Conservation (phyloP, 2,113 vertebrate species). For the Nesospiza acunhae region DNA sequence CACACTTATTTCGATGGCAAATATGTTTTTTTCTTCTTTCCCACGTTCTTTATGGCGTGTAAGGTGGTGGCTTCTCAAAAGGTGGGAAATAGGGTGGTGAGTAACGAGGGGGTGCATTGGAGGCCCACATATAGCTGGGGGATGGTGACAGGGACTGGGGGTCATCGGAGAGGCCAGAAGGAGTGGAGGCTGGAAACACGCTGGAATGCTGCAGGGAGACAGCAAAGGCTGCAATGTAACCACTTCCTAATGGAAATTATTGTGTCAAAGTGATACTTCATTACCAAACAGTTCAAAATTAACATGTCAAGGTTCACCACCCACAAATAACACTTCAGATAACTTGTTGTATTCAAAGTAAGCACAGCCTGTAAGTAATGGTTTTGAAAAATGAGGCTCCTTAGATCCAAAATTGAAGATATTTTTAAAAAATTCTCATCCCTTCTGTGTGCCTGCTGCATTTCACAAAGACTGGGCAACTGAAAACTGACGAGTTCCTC, state of each 20-base stretch:
- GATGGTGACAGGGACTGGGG: constrained; percentile 85
- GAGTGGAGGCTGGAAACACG: constrained; percentile 86
- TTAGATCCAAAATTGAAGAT: background rate
- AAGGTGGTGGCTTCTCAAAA: constrained; percentile 96
- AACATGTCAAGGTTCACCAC: background rate
- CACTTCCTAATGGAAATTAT: background rate
- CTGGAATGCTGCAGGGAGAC: constrained; percentile 80
- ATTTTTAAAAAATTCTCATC: background rate
- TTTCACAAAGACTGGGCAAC: background rate
- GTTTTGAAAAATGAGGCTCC: background rate
- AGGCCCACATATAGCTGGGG: constrained; percentile 95
- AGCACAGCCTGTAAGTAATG: background rate
- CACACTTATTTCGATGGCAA: constrained; percentile 56
- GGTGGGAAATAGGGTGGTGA: constrained; percentile 93
- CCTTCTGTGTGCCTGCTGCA: background rate
- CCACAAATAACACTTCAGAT: background rate
- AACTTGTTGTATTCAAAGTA: background rate
- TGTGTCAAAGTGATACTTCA: rapidly evolving
- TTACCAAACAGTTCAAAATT: background rate
- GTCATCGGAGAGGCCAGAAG: constrained; percentile 89
- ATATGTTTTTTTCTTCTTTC: background rate
- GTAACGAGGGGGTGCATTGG: constrained; percentile 88
- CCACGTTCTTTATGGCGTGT: constrained; percentile 82
- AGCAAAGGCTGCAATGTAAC: background rate
- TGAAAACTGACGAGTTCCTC: background rate